Conservation (phyloP, 1,140 invertebrate genomes). For the Psilanteris sp. region DNA sequence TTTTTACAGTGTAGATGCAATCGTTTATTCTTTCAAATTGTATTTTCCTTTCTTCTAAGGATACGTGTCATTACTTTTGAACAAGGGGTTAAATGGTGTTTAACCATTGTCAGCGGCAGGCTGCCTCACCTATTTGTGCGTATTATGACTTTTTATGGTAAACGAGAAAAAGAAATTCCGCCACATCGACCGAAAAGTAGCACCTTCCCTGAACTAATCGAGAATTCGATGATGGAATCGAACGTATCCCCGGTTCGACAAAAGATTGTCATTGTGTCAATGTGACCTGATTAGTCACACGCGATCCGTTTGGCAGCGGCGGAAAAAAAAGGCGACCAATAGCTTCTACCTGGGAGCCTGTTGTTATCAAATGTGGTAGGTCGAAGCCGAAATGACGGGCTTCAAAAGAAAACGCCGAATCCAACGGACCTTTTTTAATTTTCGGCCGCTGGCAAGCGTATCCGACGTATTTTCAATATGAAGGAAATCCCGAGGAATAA, state of each 20-base stretch:
- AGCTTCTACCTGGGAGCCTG: constrained; percentile 17
- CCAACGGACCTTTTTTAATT: constrained; percentile 42
- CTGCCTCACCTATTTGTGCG: too few species aligned
- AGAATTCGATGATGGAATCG: constrained; percentile 63
- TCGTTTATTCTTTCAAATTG: too few species aligned
- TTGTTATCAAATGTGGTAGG: constrained; percentile 58
- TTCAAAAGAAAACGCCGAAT: constrained; percentile 43
- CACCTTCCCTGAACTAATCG: constrained; percentile 73
- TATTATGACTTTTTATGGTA: too few species aligned
- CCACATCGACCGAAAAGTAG: constrained; percentile 46
- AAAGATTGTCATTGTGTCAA: constrained; percentile 53
- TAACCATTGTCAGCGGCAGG: too few species aligned
- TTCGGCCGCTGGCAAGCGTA: constrained; percentile 30
- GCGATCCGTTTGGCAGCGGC: constrained; percentile 63
- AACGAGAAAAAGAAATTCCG: too few species aligned
- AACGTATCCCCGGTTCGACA: constrained; percentile 28
- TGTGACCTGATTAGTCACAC: constrained; percentile 69
- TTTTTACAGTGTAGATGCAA: too few species aligned
- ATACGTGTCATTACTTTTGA: too few species aligned
- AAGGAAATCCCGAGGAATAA: constrained; percentile 35
- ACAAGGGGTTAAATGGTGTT: too few species aligned
- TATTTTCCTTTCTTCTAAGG: too few species aligned
- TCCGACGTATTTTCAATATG: constrained; percentile 50
- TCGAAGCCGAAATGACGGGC: constrained; percentile 24
- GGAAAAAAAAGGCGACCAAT: constrained; percentile 10